Evolutionary conservation across 2,113 vertebrate species (phyloP).

Genomic region (Vidua chalybeata): DNA sequence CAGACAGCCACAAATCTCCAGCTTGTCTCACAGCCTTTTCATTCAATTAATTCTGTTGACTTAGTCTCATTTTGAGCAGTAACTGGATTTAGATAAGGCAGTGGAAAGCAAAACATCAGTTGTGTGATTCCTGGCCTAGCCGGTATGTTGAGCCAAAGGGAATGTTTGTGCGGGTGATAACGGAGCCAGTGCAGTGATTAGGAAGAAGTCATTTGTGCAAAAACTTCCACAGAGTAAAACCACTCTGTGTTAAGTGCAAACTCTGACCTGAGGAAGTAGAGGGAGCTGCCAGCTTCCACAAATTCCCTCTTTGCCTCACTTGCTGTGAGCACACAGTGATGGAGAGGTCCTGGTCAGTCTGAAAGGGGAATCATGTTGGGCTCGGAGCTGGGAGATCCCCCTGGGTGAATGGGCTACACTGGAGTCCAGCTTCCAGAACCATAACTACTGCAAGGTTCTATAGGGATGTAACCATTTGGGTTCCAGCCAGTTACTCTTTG

Average conservation of each 20-base stretch:
- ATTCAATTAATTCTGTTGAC: conserved; percentile 68
- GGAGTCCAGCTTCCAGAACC: not conserved
- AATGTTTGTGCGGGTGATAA: conserved; percentile 46
- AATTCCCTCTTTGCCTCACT: not conserved
- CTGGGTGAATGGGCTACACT: not conserved
- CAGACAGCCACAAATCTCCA: conserved; percentile 47
- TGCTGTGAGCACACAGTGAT: not conserved
- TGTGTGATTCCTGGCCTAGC: conserved; percentile 59
- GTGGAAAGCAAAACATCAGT: conserved; percentile 62
- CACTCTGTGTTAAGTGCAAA: not conserved
- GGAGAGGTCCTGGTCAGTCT: not conserved
- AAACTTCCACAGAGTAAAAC: not conserved
- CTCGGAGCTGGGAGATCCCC: not conserved
- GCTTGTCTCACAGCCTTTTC: conserved; percentile 48
- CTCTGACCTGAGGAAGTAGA: not conserved
- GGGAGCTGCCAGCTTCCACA: not conserved
- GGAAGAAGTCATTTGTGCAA: not conserved
- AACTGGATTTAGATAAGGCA: conserved; percentile 71
- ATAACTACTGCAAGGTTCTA: not conserved
- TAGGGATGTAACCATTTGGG: not conserved
- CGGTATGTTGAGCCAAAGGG: conserved; percentile 24
- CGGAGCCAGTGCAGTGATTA: not conserved
- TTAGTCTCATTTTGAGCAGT: conserved; percentile 63
- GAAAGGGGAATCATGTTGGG: not conserved
- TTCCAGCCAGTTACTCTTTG: not conserved